phyloP scores from a whole-genome alignment of 2,797 vertebrate species.

The Sphaeramia orbicularis region DNA sequence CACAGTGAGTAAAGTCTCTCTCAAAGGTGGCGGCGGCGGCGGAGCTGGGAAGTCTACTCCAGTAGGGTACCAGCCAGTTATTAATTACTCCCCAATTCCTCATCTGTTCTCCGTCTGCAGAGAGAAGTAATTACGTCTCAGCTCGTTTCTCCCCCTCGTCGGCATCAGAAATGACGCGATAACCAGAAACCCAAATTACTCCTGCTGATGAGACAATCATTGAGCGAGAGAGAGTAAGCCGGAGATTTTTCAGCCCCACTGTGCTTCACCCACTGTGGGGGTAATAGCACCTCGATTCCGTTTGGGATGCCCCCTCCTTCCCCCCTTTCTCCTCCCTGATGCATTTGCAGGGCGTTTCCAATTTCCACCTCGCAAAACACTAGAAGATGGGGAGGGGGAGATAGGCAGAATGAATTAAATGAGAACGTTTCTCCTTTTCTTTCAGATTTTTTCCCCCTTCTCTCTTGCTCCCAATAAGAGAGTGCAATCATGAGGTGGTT shows the following conservation, averaged over 20 bases:
- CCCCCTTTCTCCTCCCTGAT: slow-evolving; percentile 52
- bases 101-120: slow-evolving; percentile 75
- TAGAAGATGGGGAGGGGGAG: slow-evolving; percentile 63
- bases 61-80: slow-evolving; percentile 73
- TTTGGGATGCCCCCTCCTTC: slow-evolving; percentile 51
- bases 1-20: slow-evolving; percentile 71
- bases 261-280: slow-evolving; percentile 49
- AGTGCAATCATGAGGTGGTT: slow-evolving; percentile 66
- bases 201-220: slow-evolving; percentile 83
- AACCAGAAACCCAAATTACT: slow-evolving; percentile 82
- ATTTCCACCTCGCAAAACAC: slow-evolving; percentile 76
- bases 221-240: slow-evolving; percentile 62
- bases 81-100: slow-evolving; percentile 82
- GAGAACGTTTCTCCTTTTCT: slow-evolving; percentile 24
- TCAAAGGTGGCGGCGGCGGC: slow-evolving; percentile 37
- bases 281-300: slow-evolving; percentile 69
- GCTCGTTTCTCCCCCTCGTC: slow-evolving; percentile 48
- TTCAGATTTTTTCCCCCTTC: slow-evolving; percentile 6
- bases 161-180: slow-evolving; percentile 80
- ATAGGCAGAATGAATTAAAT: slow-evolving; percentile 72
- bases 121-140: slow-evolving; percentile 82
- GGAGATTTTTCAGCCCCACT: slow-evolving; percentile 70
- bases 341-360: slow-evolving; percentile 70
- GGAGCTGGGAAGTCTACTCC: slow-evolving; percentile 55
- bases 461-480: too few species aligned